phyloP scores from a whole-genome alignment of 2,113 vertebrate species.

The Lophochroa leadbeateri region DNA sequence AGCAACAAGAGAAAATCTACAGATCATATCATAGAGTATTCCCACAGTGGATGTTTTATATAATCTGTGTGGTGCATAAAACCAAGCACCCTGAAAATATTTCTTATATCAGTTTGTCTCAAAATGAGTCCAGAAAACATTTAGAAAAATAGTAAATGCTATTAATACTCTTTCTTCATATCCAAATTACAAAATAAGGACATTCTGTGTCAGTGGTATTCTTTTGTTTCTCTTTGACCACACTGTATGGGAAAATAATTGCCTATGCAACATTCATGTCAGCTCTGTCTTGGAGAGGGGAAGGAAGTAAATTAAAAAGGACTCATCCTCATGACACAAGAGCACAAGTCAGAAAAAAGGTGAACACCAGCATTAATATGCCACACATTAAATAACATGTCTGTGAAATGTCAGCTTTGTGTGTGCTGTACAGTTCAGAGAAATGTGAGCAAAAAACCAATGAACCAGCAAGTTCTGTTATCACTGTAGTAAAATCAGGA shows the following conservation, averaged over 20 bases:
- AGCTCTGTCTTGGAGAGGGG: background rate
- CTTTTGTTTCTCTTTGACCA: background rate
- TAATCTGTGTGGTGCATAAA: background rate
- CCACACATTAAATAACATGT: background rate
- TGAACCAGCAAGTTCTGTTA: background rate
- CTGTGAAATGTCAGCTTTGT: background rate
- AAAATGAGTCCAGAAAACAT: background rate
- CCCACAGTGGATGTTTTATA: background rate
- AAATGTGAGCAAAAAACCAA: background rate
- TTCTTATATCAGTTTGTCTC: background rate
- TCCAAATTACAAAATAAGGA: background rate
- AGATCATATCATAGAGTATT: background rate
- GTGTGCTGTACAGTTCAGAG: background rate
- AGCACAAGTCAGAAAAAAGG: background rate
- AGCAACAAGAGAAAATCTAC: background rate
- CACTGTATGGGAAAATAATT: background rate
- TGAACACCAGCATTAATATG: background rate
- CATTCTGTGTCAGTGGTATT: background rate
- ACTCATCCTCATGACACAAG: background rate
- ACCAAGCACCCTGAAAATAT: background rate
- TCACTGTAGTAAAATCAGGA: background rate
- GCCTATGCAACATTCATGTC: background rate
- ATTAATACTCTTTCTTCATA: accelerated
- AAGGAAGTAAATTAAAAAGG: background rate
- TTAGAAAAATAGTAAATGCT: background rate